Base-by-base conservation (phyloP, 2,888 invertebrate species). In the Drosophila paranaensis region DNA sequence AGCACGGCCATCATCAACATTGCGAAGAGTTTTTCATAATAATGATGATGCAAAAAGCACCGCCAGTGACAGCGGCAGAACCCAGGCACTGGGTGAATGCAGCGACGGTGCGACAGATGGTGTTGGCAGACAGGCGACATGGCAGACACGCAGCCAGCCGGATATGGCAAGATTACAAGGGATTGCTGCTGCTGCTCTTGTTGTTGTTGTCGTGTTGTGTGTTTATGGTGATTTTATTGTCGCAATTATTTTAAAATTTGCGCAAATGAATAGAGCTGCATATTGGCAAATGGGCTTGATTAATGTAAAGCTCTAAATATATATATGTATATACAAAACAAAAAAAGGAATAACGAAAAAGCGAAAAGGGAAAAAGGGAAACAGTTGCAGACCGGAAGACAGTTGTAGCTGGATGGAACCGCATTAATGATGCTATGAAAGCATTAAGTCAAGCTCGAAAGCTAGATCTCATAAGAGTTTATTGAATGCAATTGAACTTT, bases 181-280 rank as follows among this genome's bases (percentile, higher is more conserved):
- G 75, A 50, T 71, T 67, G 68, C 50, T 60, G 46, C 45, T 61
- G 56, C 30, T 45, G n/a, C 9, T 2, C 9, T 2, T 35, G 33
- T 35, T 74, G 46, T 58, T 40, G 61, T 51, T 33, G 48, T 37
- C 68, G 55, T 58, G 55, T 40, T 63, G 62, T 65, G 67, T 69
- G 73, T 69, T 78, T 78, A 79, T 85, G 77, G 64, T 79, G 82
- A 71, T 88, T 88, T 83, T 85, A 88, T 88, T 83, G 88, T 77
- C 60, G 85, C 74, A 88, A 83, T 83, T 83, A 82, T 76, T 73
- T 75, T 56, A 71, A 74, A 77, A 58, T 78, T 73, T 81, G 58
- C 71, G 60, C 67, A 64, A 74, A 78, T 71, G 73, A 78, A 74
- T 83, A 70, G 81, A 81, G 57, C 50, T 60, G 57, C 71, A 51